A percentile compares a stretch with the other conserved stretches of the same genome.
Conservation (phyloP, 2,888 invertebrate species). For the Sesia apiformis region DNA sequence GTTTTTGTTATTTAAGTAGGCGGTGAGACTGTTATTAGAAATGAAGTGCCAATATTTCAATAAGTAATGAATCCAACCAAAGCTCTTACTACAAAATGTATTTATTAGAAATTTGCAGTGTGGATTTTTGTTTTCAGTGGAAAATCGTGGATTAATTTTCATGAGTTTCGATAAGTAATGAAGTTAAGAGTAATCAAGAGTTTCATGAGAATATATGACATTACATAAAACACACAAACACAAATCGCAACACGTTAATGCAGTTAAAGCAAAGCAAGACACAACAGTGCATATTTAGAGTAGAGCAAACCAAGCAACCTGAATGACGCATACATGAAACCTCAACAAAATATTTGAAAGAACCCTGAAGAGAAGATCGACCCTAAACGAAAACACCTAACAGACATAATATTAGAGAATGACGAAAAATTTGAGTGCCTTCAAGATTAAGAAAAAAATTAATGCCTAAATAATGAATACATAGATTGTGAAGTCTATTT, state of each 20-base stretch:
- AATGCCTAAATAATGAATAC: too few species aligned
- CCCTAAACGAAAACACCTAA: not conserved
- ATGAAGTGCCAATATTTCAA: too few species aligned
- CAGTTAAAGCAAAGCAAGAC: conserved; percentile 15
- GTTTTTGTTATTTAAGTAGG: too few species aligned
- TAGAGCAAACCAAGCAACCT: conserved; percentile 4
- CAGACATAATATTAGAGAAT: too few species aligned
- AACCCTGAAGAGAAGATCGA: not conserved
- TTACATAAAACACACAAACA: conserved; percentile 61
- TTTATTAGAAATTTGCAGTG: not conserved
- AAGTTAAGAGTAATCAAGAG: not conserved
- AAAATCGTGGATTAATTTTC: not conserved
- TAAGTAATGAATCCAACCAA: not conserved
- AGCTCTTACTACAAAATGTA: not conserved
- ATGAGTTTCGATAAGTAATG: not conserved
- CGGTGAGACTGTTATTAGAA: too few species aligned
- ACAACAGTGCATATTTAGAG: not conserved
- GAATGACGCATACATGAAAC: not conserved
- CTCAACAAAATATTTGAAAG: not conserved
- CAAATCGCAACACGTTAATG: conserved; percentile 64
- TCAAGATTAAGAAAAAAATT: too few species aligned
- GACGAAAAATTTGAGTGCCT: too few species aligned
- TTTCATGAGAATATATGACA: not conserved
- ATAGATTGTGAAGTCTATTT: too few species aligned
- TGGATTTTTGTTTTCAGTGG: not conserved